These are phyloP conservation scores for Protaetia brevitarsis DNA, from an alignment of 1,140 invertebrate species.

Conservation along the genomic window DNA sequence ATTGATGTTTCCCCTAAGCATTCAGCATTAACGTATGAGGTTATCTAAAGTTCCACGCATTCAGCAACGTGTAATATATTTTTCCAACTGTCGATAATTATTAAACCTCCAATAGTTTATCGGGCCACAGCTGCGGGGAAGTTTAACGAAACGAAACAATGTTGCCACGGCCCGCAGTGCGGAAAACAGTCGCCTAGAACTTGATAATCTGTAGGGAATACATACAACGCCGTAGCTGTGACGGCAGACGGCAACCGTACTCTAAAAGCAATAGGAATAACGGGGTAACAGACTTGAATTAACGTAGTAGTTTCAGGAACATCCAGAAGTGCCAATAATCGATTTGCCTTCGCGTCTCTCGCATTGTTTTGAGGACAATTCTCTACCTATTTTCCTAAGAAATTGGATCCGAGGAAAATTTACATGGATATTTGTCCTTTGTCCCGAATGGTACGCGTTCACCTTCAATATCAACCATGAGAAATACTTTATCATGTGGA, in stretches of 20 bases:
- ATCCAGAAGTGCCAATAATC: not conserved
- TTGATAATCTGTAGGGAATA: not conserved
- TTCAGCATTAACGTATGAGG: no score
- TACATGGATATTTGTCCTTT: conserved; percentile 21
- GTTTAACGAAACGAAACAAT: not conserved
- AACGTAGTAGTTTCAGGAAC: not conserved
- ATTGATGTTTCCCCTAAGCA: no score
- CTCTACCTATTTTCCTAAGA: not conserved
- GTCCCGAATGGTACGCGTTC: not conserved
- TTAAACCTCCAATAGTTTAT: not conserved
- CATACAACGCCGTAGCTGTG: not conserved
- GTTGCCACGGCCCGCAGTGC: not conserved
- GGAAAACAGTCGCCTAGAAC: not conserved
- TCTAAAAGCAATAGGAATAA: not conserved
- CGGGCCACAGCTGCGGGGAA: not conserved
- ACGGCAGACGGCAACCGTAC: not conserved
- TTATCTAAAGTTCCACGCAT: no score
- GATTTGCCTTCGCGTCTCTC: conserved; percentile 3
- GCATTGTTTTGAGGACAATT: conserved; percentile 7
- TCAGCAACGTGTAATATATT: no score
- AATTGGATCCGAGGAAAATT: conserved; percentile 16
- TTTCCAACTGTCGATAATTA: no score
- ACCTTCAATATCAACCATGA: not conserved
- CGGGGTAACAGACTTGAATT: not conserved
- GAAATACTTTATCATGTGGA: conserved; percentile 12